Base-by-base conservation (phyloP, 2,888 invertebrate species). In the Caenorhabditis uteleia region DNA sequence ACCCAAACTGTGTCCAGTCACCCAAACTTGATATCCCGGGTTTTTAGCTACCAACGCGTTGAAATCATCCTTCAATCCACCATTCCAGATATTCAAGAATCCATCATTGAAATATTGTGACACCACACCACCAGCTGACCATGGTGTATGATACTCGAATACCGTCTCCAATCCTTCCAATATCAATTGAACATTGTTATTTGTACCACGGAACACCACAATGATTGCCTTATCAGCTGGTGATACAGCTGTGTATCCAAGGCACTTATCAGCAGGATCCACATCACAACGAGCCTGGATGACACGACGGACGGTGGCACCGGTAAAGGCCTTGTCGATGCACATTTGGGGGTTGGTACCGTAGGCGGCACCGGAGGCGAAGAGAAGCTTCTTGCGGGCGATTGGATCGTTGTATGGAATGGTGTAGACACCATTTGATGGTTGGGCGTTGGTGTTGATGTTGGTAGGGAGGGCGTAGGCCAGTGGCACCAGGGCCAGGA, bases 1-100 rank as follows among this genome's bases (percentile, higher is more conserved):
- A 36, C 77, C 71, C 34, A 77, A 66, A 25, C 68, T 70, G 57
- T 74, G 75, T 27, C 73, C 73, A 16, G 68, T 70, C 3, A 68
- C 64, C 68, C 69, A 71, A 25, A 75, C 54, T 40, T 65, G 55
- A 42, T 68, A 75, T 48, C 67, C 70, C 18, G 74, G 74, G 36
- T 74, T 59, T 39, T 70, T 55, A 47, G 53, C 66, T 25, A 43
- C 59, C 5, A 68, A 47, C 1, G 65, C 45, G 38, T 62, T 59
- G 56, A 74, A 67, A 36, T 68, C 70, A 26, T 65, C 70, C 57
- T 68, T 67, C 26, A 76, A 33, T 44, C 74, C 76, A 14, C 53
- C 62, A 26, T 62, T 68, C 74, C 71, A 70, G 14, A 76, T 49
- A 36, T 67, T 65, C 45, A 55, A 50, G 68, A 68, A 73, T 29